Conservation (phyloP, 2,113 vertebrate species). For the Pholis gunnellus region DNA sequence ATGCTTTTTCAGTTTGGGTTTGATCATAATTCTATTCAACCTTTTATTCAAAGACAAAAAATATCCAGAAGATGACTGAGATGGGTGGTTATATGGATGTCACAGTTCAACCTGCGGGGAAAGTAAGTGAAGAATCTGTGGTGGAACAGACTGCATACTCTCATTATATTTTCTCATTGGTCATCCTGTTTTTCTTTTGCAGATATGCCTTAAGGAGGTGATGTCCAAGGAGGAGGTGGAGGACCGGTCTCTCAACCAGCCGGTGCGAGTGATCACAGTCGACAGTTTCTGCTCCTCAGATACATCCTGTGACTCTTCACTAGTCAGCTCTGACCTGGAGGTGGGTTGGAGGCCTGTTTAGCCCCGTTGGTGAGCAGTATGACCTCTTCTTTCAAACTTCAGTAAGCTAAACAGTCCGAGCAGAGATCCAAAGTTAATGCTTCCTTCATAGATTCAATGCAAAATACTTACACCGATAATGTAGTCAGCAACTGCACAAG, state of each 20-base stretch:
- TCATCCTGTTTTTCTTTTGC: not conserved
- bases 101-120: constrained; percentile 77
- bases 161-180: not conserved
- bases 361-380: constrained; percentile 1
- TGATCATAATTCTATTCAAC: constrained; percentile 58
- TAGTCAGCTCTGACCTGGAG: constrained; percentile 85
- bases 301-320: constrained; percentile 79
- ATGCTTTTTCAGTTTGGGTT: constrained; percentile 34
- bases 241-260: constrained; percentile 21
- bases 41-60: constrained; percentile 55
- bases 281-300: constrained; percentile 76
- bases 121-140: constrained; percentile 72
- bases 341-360: constrained; percentile 65
- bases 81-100: constrained; percentile 84
- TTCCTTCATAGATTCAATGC: not conserved
- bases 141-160: not conserved
- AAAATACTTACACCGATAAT: not conserved
- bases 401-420: not conserved
- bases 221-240: constrained; percentile 68
- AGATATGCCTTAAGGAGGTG: constrained; percentile 68
- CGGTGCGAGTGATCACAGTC: constrained; percentile 60
- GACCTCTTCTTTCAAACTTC: not conserved
- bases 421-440: not conserved
- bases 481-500: not conserved
- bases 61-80: constrained; percentile 68